Evolutionary conservation across 2,113 vertebrate species (phyloP), one percentile per base, ranked within the genome.

Genomic region (Anser brachyrhynchus): DNA sequence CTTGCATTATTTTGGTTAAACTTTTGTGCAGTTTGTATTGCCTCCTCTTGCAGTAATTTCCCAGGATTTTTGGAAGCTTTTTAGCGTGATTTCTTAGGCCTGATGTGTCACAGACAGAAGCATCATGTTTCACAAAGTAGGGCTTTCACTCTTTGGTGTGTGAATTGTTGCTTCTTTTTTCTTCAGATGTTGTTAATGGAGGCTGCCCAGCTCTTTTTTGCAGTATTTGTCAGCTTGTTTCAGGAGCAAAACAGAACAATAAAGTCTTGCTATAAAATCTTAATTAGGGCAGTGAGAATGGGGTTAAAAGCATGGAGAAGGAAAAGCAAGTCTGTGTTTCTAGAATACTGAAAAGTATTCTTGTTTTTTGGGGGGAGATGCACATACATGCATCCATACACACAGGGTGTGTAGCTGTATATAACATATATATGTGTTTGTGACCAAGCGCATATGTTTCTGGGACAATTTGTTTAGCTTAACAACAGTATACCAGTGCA

Each of bases 341-440:
- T 61, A n/a, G 22, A 78, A 39, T 44, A 46, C 41, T 31, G 13
- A 28, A 49, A 3, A 37, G 8, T 35, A 13, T 55, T 84, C 2
- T 37, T 71, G 26, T 6, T 65, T 83, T 86, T 54, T 28, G 39
- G 52, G 51, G 15, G 59, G 11, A 23, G 23, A 19, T 0, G 3
- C 25, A 44, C 15, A 23, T 9, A 3, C 33, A 2, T n/a, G 2
- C 13, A 2, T 35, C 5, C 26, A 11, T 64, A 11, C 33, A n/a
- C 21, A 14, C 44, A 11, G 15, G 29, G 25, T 16, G 2, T 43
- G 13, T 39, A 7, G 15, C 35, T 62, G 5, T 55, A 6, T 4
- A 2, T n/a, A 2, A 20, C 67, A 13, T 54, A 7, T 29, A 5
- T 21, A 1, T 20, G 9, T 58, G 23, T 70, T 80, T 77, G 72